Evolutionary conservation across 2,888 invertebrate genomes (phyloP).

Genomic region (Vesta saturnalis): DNA sequence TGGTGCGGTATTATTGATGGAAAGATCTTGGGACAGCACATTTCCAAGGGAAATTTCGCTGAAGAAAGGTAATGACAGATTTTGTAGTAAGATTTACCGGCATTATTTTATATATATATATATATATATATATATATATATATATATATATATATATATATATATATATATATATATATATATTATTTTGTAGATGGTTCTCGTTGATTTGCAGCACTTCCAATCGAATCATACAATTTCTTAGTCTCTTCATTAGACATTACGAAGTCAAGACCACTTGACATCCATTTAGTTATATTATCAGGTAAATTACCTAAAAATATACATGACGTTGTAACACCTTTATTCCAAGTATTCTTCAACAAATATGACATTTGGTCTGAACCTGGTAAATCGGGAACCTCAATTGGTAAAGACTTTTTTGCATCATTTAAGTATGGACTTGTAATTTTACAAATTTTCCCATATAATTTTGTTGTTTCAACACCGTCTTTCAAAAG

Average conservation of each 20-base stretch:
- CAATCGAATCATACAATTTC: too few species aligned
- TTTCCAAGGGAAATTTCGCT: too few species aligned
- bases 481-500: slow-evolving; percentile 74
- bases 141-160: too few species aligned
- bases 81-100: too few species aligned
- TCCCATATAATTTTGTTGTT: slow-evolving; percentile 70
- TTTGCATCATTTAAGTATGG: slow-evolving; percentile 71
- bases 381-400: slow-evolving; percentile 71
- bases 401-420: slow-evolving; percentile 72
- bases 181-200: too few species aligned
- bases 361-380: slow-evolving; percentile 69
- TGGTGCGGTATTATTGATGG: too few species aligned
- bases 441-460: slow-evolving; percentile 66
- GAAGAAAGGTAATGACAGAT: too few species aligned
- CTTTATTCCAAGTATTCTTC: slow-evolving; percentile 75
- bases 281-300: slow-evolving; percentile 66
- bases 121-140: too few species aligned
- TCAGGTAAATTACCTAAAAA: slow-evolving; percentile 72
- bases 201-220: too few species aligned
- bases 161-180: too few species aligned
- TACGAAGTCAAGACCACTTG: slow-evolving; percentile 63
- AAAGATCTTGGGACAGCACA: too few species aligned
- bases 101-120: too few species aligned
- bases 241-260: slow-evolving; percentile 54
- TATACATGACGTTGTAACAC: slow-evolving; percentile 71